Evolutionary conservation across 2,888 invertebrate genomes (phyloP).

Genomic region (Schizaphis graminum): DNA sequence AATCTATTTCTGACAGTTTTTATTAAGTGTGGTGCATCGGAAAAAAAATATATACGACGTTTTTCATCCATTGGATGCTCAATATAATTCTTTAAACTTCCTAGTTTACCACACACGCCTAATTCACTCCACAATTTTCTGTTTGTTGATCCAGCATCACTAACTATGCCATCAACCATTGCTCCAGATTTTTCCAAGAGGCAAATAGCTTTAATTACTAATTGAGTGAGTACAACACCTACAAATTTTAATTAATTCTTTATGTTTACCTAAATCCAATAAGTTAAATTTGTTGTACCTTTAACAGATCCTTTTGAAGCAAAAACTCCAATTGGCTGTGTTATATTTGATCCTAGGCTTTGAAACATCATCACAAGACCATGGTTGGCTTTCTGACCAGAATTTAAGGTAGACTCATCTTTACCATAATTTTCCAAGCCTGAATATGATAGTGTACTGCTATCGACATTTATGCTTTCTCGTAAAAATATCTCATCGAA

Average conservation of each 20-base stretch:
- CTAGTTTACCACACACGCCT: background rate
- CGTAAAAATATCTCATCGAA: background rate
- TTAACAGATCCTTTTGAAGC: too few species aligned
- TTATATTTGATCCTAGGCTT: too few species aligned
- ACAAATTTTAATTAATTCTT: background rate
- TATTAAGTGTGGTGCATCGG: background rate
- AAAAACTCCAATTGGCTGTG: too few species aligned
- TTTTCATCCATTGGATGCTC: background rate
- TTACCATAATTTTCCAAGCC: background rate
- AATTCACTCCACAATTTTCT: background rate
- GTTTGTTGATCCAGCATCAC: background rate
- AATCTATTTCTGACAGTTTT: background rate
- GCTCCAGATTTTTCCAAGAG: background rate
- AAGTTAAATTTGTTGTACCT: background rate
- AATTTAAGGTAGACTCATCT: too few species aligned
- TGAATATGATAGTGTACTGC: background rate
- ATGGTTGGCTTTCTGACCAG: too few species aligned
- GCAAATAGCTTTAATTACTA: background rate
- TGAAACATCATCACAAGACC: too few species aligned
- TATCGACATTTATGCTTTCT: background rate
- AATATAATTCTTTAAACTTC: background rate
- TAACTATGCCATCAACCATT: background rate
- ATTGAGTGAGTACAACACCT: conserved; percentile 3
- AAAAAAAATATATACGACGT: background rate
- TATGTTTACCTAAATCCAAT: background rate